Evolutionary conservation across 2,888 invertebrate genomes (phyloP), one percentile per base, ranked within the genome.

Genomic region (Drosophila formosana): DNA sequence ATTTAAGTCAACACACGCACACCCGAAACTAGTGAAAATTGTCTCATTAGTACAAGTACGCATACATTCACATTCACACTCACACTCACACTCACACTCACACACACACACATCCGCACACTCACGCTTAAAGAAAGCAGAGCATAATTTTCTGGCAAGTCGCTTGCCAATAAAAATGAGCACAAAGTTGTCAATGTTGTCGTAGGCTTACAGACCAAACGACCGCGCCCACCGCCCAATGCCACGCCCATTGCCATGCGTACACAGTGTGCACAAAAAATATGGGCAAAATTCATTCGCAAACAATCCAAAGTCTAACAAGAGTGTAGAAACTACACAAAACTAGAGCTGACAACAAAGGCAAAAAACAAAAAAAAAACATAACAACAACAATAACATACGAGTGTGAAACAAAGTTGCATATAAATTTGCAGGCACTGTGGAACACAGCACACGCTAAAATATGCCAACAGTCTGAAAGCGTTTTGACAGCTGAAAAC

Each of bases 31-130:
- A 78, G 75, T 78, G 75, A 75, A 86, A 88, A 88, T 80, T 82
- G 86, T 88, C 88, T 88, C 88, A 84, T 84, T 84, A 84, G 86
- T 71, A 69, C 53, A 56, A 72, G 69, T 61, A 39, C 62, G 46
- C 23, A 49, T 23, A 56, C 43, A 58, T 26, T 37, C 41, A 46
- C 49, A 26, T 18, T 45, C 11, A 62, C 45, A 34, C 60, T 39
- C 28, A 45, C 30, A 53, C 41, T 55, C 47, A 34, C 39, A 25
- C 49, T 32, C 28, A 50, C 23, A n/a, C 46, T 37, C 28, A 45
- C 11, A 34, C 25, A 43, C 34, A 8, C 23, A n/a, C n/a, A 3
- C 32, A 32, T 32, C 9, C 32, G 9, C 9, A 9, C 32, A 32
- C 32, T n/a, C n/a, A 46, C 8, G 25, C 45, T 25, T 9, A 45